Evolutionary conservation across 1,140 invertebrate genomes (phyloP).

Genomic region (Pachyrhynchus sulphureomaculatus): DNA sequence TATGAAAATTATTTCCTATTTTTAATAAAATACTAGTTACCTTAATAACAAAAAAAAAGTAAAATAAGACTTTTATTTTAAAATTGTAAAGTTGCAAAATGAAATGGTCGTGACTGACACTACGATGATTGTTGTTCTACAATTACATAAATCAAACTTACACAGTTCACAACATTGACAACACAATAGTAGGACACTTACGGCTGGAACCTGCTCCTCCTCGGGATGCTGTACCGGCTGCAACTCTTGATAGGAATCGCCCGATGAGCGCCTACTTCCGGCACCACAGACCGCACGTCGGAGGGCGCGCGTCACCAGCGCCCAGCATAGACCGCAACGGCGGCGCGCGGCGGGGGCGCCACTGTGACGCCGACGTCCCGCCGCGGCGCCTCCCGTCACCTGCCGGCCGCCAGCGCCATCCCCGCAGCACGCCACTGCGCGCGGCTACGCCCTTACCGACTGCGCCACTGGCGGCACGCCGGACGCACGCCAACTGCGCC

Average conservation of each 20-base stretch:
- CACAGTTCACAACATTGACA: not conserved
- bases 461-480: slow-evolving; percentile 20
- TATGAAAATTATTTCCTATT: too few species aligned
- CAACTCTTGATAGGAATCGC: slow-evolving; percentile 61
- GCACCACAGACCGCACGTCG: slow-evolving; percentile 63
- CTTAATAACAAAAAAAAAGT: too few species aligned
- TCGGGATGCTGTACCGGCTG: slow-evolving; percentile 45
- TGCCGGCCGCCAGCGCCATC: slow-evolving; percentile 46
- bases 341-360: slow-evolving; percentile 39
- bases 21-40: too few species aligned
- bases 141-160: not conserved
- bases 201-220: slow-evolving; percentile 37
- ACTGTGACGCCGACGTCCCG: slow-evolving; percentile 36
- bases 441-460: slow-evolving; percentile 14
- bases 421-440: slow-evolving; percentile 52
- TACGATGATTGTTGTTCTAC: too few species aligned
- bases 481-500: slow-evolving; percentile 1
- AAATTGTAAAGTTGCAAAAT: too few species aligned
- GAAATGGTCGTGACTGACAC: too few species aligned
- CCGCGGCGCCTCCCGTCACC: slow-evolving; percentile 46
- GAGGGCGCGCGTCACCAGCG: slow-evolving; percentile 59
- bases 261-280: slow-evolving; percentile 59
- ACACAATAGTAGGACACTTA: slow-evolving; percentile 30
- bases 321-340: slow-evolving; percentile 58
- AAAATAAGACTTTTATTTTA: too few species aligned